Percentiles rank a stretch among this genome's conserved stretches.
These are phyloP conservation scores for Eutrigla gurnardus DNA, from an alignment of 2,797 vertebrate genomes.

Conservation along the genomic window DNA sequence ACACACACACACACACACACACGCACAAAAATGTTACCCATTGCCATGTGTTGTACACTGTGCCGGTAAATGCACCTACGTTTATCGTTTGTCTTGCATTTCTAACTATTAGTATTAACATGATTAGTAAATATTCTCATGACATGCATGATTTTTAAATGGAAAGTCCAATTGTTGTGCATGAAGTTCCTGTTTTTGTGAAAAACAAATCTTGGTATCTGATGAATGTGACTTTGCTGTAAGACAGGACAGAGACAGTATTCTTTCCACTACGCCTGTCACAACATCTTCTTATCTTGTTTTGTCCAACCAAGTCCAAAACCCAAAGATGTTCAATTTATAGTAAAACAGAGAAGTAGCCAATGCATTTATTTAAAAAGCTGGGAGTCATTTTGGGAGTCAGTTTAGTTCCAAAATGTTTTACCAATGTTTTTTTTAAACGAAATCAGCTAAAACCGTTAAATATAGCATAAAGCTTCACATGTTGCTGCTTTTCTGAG, in stretches of 20 bases:
- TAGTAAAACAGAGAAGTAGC: not conserved
- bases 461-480: not conserved
- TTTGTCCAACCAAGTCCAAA: not conserved
- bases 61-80: conserved; percentile 2
- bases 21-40: not conserved
- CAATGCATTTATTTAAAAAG: not conserved
- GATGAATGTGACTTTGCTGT: not conserved
- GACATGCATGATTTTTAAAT: not conserved
- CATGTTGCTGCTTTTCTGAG: not conserved
- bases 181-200: not conserved
- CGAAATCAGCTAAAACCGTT: too few species aligned
- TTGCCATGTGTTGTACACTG: not conserved
- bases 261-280: not conserved
- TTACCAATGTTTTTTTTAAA: not conserved
- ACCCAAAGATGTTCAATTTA: not conserved
- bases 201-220: not conserved
- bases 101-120: not conserved
- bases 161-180: not conserved
- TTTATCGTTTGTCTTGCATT: conserved; percentile 18
- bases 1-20: conserved; percentile 1
- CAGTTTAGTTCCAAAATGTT: not conserved
- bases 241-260: not conserved
- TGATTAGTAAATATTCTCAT: not conserved
- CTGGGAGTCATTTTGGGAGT: not conserved
- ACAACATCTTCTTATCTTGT: not conserved